A percentile compares a stretch with the other conserved stretches of the same genome.
Evolutionary conservation across 2,888 invertebrate species (phyloP).

Genomic region (Pedicia rivosa): DNA sequence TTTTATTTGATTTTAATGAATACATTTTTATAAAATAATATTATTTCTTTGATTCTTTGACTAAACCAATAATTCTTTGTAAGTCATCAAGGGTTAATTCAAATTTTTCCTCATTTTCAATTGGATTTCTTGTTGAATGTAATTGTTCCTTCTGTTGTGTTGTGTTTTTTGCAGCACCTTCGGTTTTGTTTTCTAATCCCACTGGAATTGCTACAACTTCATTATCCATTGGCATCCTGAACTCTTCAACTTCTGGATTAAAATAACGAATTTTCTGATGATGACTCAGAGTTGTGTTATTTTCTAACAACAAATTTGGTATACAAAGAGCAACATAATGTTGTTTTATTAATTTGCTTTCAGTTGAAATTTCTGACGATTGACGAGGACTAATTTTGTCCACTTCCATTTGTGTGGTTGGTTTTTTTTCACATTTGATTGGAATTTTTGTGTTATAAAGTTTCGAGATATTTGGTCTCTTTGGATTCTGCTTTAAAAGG

Average conservation of each 20-base stretch:
- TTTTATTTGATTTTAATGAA: too few species aligned
- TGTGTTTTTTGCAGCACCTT: neutral
- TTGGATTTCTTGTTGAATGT: too few species aligned
- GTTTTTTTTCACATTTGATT: too few species aligned
- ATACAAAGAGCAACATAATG: neutral
- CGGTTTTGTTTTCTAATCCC: neutral
- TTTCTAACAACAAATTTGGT: neutral
- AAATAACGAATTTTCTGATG: neutral
- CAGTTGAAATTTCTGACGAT: neutral
- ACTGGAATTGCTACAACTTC: conserved; percentile 2
- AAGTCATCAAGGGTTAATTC: conserved; percentile 2
- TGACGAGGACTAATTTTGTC: neutral
- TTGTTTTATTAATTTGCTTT: neutral
- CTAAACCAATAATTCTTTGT: neutral
- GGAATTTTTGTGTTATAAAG: neutral
- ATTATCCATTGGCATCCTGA: neutral
- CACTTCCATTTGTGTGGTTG: too few species aligned
- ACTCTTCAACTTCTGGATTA: conserved; percentile 2
- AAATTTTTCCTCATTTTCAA: neutral
- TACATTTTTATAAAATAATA: too few species aligned
- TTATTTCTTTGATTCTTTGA: conserved; percentile 1
- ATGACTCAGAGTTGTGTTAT: neutral
- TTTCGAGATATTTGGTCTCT: too few species aligned
- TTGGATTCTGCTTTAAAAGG: too few species aligned
- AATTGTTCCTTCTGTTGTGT: neutral